Conservation (phyloP, 2,113 vertebrate genomes). For the Lagopus muta region DNA sequence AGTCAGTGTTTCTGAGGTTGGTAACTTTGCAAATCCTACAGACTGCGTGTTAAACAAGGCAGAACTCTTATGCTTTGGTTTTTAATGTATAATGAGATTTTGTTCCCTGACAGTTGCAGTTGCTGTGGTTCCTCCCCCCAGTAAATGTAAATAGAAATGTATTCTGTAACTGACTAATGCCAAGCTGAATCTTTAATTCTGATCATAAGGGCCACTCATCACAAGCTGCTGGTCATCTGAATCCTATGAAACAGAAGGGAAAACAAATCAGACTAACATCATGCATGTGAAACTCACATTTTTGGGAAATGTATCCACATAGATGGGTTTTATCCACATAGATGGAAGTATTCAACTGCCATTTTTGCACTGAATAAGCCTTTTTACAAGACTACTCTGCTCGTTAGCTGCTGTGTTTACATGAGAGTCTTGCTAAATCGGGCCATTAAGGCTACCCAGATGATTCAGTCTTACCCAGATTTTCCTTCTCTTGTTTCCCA, state of each 20-base stretch:
- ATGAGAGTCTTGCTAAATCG: background rate
- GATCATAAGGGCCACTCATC: conserved; percentile 51
- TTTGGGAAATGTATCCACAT: background rate
- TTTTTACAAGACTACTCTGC: background rate
- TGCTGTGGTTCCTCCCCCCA: background rate
- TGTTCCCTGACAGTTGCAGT: background rate
- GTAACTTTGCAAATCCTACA: background rate
- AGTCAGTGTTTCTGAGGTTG: background rate
- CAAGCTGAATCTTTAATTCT: background rate
- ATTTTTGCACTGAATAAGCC: background rate
- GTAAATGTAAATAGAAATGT: background rate
- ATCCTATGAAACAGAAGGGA: conserved; percentile 64
- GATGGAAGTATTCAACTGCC: background rate
- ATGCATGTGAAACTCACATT: background rate
- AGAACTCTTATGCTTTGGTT: background rate
- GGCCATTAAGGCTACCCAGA: background rate
- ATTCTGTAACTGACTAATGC: background rate
- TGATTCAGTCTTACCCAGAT: background rate
- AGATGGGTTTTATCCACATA: background rate
- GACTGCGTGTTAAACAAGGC: background rate
- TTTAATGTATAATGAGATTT: background rate
- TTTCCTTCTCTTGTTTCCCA: background rate
- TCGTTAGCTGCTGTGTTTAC: background rate
- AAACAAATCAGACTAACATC: background rate
- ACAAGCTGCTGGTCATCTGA: conserved; percentile 69